Base-by-base conservation (phyloP, 2,888 invertebrate genomes). In the Nymphalis urticae region DNA sequence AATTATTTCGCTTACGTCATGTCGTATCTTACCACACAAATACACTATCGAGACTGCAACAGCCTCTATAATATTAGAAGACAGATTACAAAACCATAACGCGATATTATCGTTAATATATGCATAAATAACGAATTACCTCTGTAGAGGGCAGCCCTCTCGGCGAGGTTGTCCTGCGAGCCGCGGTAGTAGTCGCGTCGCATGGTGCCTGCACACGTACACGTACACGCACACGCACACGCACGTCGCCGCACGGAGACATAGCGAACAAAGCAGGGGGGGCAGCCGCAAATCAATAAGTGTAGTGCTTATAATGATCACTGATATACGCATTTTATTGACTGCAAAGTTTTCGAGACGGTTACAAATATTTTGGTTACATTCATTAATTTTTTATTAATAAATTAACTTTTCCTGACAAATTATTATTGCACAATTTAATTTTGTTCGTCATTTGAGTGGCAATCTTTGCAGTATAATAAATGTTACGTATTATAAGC, bases 151-250 rank as follows among this genome's bases (percentile, higher is more conserved):
- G 94, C 94, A 80, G 95, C 95, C 74, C 94, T 93, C 82, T 95
- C 94, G 80, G 96, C 96, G 82, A 97, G 94, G 89, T 96, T 97
- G 94, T 97, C 97, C 94, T 97, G 97, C 76, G 97, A 97, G 87
- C 97, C 97, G 93, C 97, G 95, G 94, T 97, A 97, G 95, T 97
- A 97, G 93, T 97, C 97, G 87, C 97, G 95, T 92, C 96, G 95
- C 95, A 97, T 96, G 79, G 95, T 94, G 82, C 82, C 80, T 74
- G 75, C 75, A 32, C 54, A 56, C 54, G 54, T 4, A 27, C 54
- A 27, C 54, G 54, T 4, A 54, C 54, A 54, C 32, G 19, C 42
- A 50, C 62, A 62, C 21, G 36, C 36, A 71, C 71, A 69, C 62
- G 54, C 61, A 51, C 51, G 51, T 10, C 51, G 54, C 32, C 54